Conservation (phyloP, 2,888 invertebrate genomes). For the Chrysolina oricalcia region DNA sequence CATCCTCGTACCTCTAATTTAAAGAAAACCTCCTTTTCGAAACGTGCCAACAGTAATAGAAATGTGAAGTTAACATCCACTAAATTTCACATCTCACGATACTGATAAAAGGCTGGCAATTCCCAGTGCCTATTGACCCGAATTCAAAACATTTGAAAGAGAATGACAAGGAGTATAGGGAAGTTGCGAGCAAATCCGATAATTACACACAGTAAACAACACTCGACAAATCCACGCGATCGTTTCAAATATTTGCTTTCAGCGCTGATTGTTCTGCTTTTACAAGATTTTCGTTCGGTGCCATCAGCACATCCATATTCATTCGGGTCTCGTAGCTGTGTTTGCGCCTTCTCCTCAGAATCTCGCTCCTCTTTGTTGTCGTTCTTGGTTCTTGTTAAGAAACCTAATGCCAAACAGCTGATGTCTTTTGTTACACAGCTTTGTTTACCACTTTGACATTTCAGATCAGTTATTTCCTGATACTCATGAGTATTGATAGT, state of each 20-base stretch:
- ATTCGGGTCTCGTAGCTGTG: constrained; percentile 40
- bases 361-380: constrained; percentile 31
- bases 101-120: too few species aligned
- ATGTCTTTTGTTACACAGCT: constrained; percentile 45
- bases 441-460: constrained; percentile 44
- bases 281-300: background rate
- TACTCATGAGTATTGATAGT: too few species aligned
- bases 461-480: constrained; percentile 36
- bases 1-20: too few species aligned
- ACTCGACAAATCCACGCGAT: constrained; percentile 8
- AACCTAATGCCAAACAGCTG: constrained; percentile 53
- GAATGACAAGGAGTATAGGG: too few species aligned
- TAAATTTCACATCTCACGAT: too few species aligned
- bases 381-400: constrained; percentile 30
- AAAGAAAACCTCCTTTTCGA: too few species aligned
- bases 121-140: too few species aligned
- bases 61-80: too few species aligned
- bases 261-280: constrained; percentile 1
- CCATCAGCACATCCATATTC: constrained; percentile 38
- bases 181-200: background rate
- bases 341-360: constrained; percentile 33
- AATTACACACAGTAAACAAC: constrained; percentile 10
- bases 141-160: background rate
- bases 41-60: too few species aligned
- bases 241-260: background rate